These are phyloP conservation scores for Harpagifer antarcticus DNA, from an alignment of 2,797 vertebrate species.

Conservation along the genomic window DNA sequence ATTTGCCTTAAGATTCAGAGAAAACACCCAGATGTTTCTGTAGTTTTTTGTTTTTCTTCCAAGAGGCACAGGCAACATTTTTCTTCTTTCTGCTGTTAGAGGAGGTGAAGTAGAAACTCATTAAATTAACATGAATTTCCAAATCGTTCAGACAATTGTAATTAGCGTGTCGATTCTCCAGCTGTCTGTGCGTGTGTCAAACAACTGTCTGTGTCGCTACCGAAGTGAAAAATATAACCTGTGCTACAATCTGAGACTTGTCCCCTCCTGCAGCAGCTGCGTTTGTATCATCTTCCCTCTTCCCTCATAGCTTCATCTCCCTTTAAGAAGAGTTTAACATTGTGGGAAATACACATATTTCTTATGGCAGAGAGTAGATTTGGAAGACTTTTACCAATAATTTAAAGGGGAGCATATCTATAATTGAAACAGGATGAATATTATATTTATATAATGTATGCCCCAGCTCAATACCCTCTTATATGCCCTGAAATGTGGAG, in stretches of 20 bases:
- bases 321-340: conserved; percentile 38
- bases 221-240: conserved; percentile 27
- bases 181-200: conserved; percentile 64
- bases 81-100: conserved; percentile 26
- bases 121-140: conserved; percentile 27
- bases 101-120: conserved; percentile 27
- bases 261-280: conserved; percentile 12
- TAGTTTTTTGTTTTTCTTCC: not conserved
- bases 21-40: conserved; percentile 33
- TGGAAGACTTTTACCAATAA: not conserved
- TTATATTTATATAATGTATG: no score
- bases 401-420: no score
- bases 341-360: not conserved
- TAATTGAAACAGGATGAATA: no score
- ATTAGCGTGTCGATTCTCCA: conserved; percentile 46
- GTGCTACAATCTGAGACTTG: conserved; percentile 23
- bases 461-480: no score
- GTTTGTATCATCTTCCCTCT: conserved; percentile 40
- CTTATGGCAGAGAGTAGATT: not conserved
- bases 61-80: conserved; percentile 1
- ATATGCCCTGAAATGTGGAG: no score
- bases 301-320: conserved; percentile 29
- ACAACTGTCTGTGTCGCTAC: conserved; percentile 44
- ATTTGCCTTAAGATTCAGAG: conserved; percentile 70
- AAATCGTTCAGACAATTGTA: conserved; percentile 63